Evolutionary conservation across 2,888 invertebrate species (phyloP).

Genomic region (Trichogramma evanescens): DNA sequence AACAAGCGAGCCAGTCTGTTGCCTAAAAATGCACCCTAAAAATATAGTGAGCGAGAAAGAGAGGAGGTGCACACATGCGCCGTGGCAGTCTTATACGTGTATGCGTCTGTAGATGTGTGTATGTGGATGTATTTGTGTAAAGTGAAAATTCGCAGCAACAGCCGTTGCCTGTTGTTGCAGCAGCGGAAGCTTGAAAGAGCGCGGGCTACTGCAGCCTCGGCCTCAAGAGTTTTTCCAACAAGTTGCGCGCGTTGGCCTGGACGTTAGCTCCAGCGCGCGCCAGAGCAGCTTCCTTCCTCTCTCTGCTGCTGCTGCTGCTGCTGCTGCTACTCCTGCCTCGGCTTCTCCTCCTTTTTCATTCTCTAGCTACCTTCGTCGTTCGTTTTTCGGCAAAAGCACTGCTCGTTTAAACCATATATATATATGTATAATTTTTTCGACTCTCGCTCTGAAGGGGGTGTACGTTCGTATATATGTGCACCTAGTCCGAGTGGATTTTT

Average conservation of each 20-base stretch:
- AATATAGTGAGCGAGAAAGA: neutral
- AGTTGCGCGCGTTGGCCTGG: constrained; percentile 13
- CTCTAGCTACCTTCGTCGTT: neutral
- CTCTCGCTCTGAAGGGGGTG: no score
- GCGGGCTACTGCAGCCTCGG: neutral
- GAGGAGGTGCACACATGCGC: neutral
- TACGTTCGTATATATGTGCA: neutral
- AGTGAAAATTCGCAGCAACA: neutral
- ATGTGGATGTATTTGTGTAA: no score
- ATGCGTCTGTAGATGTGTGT: neutral
- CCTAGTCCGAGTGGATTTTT: constrained; percentile 10
- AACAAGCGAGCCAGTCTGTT: neutral
- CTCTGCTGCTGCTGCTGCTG: neutral
- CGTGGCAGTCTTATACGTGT: neutral
- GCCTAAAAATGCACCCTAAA: constrained; percentile 13
- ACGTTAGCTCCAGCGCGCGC: neutral
- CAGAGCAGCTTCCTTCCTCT: constrained; percentile 6
- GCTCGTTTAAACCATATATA: no score
- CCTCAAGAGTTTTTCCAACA: constrained; percentile 18
- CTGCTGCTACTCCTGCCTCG: neutral
- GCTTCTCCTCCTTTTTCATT: neutral
- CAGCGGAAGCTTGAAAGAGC: constrained; percentile 8
- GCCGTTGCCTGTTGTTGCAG: constrained; percentile 7
- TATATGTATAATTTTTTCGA: no score
- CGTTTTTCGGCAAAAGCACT: neutral